Evolutionary conservation across 2,888 invertebrate species (phyloP).

Genomic region (Drosophila melanosoma): DNA sequence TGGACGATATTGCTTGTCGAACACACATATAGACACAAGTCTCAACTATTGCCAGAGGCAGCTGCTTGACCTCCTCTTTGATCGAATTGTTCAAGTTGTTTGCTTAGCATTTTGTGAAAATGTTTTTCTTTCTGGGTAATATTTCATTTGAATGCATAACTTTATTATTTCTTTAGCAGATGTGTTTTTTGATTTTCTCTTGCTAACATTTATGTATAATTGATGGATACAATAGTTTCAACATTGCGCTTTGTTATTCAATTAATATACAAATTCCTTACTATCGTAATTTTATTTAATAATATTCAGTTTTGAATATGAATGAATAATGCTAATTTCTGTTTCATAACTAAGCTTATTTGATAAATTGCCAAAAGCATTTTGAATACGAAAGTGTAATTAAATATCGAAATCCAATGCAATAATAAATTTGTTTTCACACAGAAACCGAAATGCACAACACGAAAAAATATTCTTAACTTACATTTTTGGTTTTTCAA

Average conservation of each 20-base stretch:
- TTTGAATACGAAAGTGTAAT: constrained; percentile 46
- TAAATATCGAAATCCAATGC: constrained; percentile 35
- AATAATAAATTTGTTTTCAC: constrained; percentile 49
- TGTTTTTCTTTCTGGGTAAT: constrained; percentile 46
- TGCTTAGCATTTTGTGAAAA: constrained; percentile 58
- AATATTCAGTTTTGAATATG: constrained; percentile 27
- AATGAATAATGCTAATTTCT: constrained; percentile 29
- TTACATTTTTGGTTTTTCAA: not conserved
- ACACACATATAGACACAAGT: constrained; percentile 47
- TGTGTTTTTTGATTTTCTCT: constrained; percentile 30
- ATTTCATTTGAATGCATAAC: constrained; percentile 66
- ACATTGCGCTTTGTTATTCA: constrained; percentile 53
- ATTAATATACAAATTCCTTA: constrained; percentile 58
- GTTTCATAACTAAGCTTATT: constrained; percentile 30
- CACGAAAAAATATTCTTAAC: not conserved
- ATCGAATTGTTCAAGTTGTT: constrained; percentile 58
- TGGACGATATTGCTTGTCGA: constrained; percentile 58
- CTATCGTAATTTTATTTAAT: constrained; percentile 13
- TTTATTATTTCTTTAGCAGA: constrained; percentile 48
- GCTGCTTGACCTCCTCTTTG: constrained; percentile 45
- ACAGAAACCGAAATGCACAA: constrained; percentile 11
- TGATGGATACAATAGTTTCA: constrained; percentile 58
- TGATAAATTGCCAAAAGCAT: constrained; percentile 47
- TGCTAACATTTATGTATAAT: constrained; percentile 35
- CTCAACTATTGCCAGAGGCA: constrained; percentile 64